Evolutionary conservation across 2,888 invertebrate genomes (phyloP), one percentile per base, ranked within the genome.

Genomic region (Caenorhabditis sp.): DNA sequence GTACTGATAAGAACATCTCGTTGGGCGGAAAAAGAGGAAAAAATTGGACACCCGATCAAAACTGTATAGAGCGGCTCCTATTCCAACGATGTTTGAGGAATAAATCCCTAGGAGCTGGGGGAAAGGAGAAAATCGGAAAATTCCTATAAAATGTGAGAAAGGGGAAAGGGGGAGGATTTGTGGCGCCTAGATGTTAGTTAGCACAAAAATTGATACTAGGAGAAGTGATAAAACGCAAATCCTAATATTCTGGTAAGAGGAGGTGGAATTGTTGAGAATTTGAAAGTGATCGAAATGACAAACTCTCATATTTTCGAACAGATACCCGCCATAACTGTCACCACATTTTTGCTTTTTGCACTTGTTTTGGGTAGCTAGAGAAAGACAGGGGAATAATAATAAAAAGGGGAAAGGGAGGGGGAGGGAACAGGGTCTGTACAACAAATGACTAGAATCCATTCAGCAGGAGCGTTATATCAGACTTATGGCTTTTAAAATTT

Each of bases 371-470:
- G n/a, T n/a, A n/a, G n/a, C 39, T 22, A 56, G 41, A 32, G 37
- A 68, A 58, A 70, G 70, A 70, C 59, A 58, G 53, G 59, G 59
- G 35, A 52, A 45, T 53, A 58, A 43, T 22, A 15, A 20, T 15
- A 35, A 24, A 27, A 37, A 22, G 30, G 26, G 55, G 53, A 27
- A 35, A 35, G 35, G 22, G 20, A 45, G 41, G 41, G 41, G 20
- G 27, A 13, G 41, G 41, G 48, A 17, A 52, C 13, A 45, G 71
- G 62, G 62, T 26, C 70, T 70, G 70, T 70, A 70, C 70, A 70
- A 53, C 70, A 70, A 37, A 59, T 70, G 70, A 70, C 70, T 70
- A 70, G 70, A 70, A 70, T 70, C 39, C 59, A 70, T 50, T 70
- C 70, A 70, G 70, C 70, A 17, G 15, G 7, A 9, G n/a, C 26